phyloP scores from a whole-genome alignment of 2,888 invertebrate species.

The Hemaris fuciformis region DNA sequence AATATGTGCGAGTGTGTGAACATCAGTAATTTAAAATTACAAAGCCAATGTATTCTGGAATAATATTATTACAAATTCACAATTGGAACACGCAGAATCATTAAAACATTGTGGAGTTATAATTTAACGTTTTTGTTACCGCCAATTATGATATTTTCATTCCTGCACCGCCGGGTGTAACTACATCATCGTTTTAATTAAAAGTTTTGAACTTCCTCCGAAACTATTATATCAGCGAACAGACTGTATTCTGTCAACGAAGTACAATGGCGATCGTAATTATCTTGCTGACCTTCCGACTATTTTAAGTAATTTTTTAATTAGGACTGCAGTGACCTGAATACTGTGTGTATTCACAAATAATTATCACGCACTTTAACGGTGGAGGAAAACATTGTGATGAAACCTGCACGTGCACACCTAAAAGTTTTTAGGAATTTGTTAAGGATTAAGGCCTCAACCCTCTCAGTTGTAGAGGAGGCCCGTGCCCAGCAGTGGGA shows the following conservation, averaged over 20 bases:
- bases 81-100: neutral
- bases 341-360: no score
- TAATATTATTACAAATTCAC: neutral
- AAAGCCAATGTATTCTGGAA: no score
- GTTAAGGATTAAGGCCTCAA: no score
- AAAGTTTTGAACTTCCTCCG: constrained; percentile 28
- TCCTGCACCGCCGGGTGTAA: constrained; percentile 26
- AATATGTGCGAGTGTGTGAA: no score
- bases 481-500: no score
- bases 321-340: neutral
- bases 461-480: no score
- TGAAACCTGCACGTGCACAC: no score
- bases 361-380: no score
- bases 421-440: no score
- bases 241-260: neutral
- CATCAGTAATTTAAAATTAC: no score
- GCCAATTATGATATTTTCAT: constrained; percentile 21
- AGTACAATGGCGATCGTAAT: neutral
- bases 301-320: neutral
- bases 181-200: constrained; percentile 35
- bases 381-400: no score
- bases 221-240: neutral
- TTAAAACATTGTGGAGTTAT: neutral
- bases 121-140: neutral
- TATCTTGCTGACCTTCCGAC: neutral